Evolutionary conservation across 2,797 vertebrate genomes (phyloP), one percentile per base, ranked within the genome.

Genomic region (Distichodus sexfasciatus): DNA sequence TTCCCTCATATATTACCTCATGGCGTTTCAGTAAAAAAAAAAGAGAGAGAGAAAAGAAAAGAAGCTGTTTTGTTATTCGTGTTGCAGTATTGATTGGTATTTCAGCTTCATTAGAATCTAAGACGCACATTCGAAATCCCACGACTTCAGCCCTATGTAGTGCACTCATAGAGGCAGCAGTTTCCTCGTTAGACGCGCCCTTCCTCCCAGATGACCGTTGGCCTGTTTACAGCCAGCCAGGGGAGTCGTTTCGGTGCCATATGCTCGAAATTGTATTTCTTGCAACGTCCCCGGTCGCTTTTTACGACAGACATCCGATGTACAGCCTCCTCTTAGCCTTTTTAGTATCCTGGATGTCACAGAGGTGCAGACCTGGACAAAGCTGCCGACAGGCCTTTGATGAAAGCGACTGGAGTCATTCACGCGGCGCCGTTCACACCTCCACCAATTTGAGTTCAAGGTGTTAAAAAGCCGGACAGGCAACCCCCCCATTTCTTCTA

Each of bases 401-500:
- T 92, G 86, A 91, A 90, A 87, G 89, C 24, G 23, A 26, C 53
- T 44, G 50, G 54, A 59, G 54, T 73, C 44, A 66, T 75, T 65
- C 24, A 75, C 28, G 11, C 10, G 47, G 29, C 41, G 0, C 46
- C 2, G 21, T 84, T 89, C 80, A 80, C 87, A 89, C 88, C 81
- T 88, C 67, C 6, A 47, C 50, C 70, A 72, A 67, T 61, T 66
- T 72, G 15, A 64, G 61, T 6, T n/a, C 12, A 51, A 84, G 72
- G 85, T 89, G 89, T 33, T 82, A 89, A 81, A 24, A 35, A 72
- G 35, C 69, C 51, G 60, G 46, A 57, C 54, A 57, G 24, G 3
- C 26, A 0, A 24, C 15, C 26, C 10, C 66, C 67, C 73, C 64
- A 26, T 19, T 1, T 47, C 48, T 72, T 70, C 46, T 82, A 81